phyloP scores from a whole-genome alignment of 2,888 invertebrate genomes.

The Mycalesis mineus region DNA sequence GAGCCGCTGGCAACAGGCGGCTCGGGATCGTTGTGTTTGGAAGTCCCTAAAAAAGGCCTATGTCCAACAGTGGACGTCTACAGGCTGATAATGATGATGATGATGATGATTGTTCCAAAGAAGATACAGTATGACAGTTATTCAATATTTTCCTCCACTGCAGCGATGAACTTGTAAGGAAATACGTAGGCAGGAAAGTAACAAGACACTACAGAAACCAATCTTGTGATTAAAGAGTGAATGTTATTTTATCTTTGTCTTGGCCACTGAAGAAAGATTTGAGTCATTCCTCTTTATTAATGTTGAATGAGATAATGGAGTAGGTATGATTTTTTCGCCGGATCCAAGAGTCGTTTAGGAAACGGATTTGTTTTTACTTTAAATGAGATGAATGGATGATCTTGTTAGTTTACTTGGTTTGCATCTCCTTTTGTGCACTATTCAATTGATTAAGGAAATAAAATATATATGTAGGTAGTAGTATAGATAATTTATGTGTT shows the following conservation, averaged over 20 bases:
- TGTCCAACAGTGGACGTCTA: too few species aligned
- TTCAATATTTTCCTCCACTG: conserved; percentile 5
- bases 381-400: neutral
- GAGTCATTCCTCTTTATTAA: conserved; percentile 24
- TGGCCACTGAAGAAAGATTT: conserved; percentile 26
- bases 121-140: conserved; percentile 1
- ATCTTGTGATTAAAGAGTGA: conserved; percentile 27
- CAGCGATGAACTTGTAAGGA: conserved; percentile 30
- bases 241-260: conserved; percentile 45
- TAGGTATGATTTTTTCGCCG: neutral
- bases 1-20: too few species aligned
- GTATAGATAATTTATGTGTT: too few species aligned
- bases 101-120: too few species aligned
- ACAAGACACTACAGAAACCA: conserved; percentile 27
- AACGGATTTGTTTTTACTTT: neutral
- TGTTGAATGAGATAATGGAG: conserved; percentile 25
- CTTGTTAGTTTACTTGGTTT: too few species aligned
- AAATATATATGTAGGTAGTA: too few species aligned
- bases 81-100: too few species aligned
- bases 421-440: too few species aligned
- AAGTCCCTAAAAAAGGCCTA: too few species aligned
- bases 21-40: too few species aligned
- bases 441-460: too few species aligned
- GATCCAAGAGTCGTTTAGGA: neutral
- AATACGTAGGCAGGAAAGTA: conserved; percentile 31